A percentile compares a stretch with the other conserved stretches of the same genome.
Evolutionary conservation across 2,113 vertebrate species (phyloP).

Genomic region (Tursiops truncatus): DNA sequence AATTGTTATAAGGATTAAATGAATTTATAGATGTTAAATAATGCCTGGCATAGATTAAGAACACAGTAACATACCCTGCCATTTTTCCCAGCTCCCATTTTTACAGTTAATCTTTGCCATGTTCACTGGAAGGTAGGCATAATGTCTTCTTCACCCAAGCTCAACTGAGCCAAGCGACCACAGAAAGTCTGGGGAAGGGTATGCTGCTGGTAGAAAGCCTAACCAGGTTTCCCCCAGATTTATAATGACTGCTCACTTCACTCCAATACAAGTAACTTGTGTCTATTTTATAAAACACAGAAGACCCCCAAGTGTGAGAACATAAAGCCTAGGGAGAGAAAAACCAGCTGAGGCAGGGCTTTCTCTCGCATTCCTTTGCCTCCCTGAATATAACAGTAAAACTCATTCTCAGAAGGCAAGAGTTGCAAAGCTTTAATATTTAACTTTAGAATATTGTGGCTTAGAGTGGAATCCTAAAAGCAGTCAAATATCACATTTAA

Average conservation of each 20-base stretch:
- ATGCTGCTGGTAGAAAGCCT: fast-evolving
- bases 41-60: not conserved
- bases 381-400: not conserved
- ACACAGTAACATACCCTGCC: not conserved
- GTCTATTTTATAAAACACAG: not conserved
- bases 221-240: not conserved
- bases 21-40: not conserved
- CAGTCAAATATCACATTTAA: not conserved
- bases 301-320: not conserved
- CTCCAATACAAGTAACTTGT: not conserved
- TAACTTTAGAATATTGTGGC: not conserved
- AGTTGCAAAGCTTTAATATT: not conserved
- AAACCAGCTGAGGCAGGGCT: fast-evolving
- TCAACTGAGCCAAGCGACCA: fast-evolving
- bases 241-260: fast-evolving
- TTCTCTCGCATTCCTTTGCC: not conserved
- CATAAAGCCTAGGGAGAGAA: not conserved
- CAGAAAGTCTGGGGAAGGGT: not conserved
- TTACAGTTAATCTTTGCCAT: not conserved
- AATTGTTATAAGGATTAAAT: not conserved
- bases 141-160: fast-evolving
- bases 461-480: not conserved
- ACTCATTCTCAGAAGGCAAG: not conserved
- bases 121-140: not conserved
- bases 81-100: not conserved